Percentiles rank a stretch among this genome's conserved stretches.
Conservation (phyloP, 2,797 vertebrate genomes). For the Crocodylus rhombifer region DNA sequence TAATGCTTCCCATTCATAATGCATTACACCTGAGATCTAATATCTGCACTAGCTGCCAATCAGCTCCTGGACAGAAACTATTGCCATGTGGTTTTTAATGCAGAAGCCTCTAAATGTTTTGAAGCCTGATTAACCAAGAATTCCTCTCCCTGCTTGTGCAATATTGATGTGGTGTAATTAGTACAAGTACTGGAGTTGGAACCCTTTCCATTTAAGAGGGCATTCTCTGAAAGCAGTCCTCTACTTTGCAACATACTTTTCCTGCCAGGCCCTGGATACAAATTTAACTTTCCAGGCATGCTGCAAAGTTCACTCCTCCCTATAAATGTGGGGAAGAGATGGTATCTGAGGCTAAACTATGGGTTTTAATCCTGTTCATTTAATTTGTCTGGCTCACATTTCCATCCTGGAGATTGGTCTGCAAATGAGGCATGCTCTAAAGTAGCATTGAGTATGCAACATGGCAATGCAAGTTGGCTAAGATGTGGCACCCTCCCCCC, state of each 20-base stretch:
- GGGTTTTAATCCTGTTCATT: not conserved
- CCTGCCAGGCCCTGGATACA: not conserved
- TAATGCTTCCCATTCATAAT: accelerated
- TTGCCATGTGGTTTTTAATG: accelerated
- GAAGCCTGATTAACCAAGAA: not conserved
- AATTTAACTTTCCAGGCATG: not conserved
- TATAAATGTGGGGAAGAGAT: not conserved
- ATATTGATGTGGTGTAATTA: accelerated
- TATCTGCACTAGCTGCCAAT: not conserved
- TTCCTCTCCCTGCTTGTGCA: accelerated
- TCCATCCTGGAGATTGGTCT: not conserved
- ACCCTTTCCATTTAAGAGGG: not conserved
- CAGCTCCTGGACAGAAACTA: not conserved
- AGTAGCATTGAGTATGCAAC: not conserved
- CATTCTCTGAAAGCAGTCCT: not conserved
- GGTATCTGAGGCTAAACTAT: not conserved
- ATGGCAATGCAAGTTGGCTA: not conserved
- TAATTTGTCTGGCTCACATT: not conserved
- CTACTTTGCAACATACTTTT: not conserved
- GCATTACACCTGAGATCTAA: not conserved
- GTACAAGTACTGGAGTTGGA: not conserved
- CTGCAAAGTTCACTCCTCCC: not conserved
- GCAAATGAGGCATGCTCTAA: not conserved
- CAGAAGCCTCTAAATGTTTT: not conserved
- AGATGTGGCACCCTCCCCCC: not conserved